Evolutionary conservation across 2,888 invertebrate genomes (phyloP).

Genomic region (Cheilosia urbana): DNA sequence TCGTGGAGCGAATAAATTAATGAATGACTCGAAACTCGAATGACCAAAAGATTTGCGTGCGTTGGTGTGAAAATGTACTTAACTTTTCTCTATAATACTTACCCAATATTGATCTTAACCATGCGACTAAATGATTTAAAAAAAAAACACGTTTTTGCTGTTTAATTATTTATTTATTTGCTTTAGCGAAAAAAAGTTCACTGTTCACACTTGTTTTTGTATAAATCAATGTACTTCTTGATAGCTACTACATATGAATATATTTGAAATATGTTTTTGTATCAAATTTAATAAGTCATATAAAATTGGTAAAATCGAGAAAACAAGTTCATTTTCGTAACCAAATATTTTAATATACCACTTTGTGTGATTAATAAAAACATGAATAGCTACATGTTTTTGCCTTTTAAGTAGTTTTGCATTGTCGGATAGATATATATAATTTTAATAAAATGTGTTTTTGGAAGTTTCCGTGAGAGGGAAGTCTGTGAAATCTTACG

Average conservation of each 20-base stretch:
- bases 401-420: conserved; percentile 2
- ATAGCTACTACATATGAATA: conserved; percentile 34
- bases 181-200: conserved; percentile 58
- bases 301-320: conserved; percentile 52
- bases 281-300: conserved; percentile 64
- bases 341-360: conserved; percentile 13
- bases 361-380: conserved; percentile 12
- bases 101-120: too few species aligned
- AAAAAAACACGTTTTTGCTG: not conserved
- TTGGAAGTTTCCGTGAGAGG: conserved; percentile 46
- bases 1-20: too few species aligned
- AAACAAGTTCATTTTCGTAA: conserved; percentile 13
- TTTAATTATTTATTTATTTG: conserved; percentile 51
- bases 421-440: conserved; percentile 7
- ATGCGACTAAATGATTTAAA: not conserved
- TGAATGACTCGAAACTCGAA: too few species aligned
- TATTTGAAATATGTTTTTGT: conserved; percentile 50
- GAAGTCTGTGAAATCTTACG: conserved; percentile 32
- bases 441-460: not conserved
- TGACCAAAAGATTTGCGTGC: too few species aligned
- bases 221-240: conserved; percentile 17
- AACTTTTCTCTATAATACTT: too few species aligned
- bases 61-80: too few species aligned
- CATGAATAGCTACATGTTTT: conserved; percentile 10
- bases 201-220: conserved; percentile 13